Evolutionary conservation across 2,888 invertebrate species (phyloP), one percentile per base, ranked within the genome.

Genomic region (Opisthograptis luteolata): DNA sequence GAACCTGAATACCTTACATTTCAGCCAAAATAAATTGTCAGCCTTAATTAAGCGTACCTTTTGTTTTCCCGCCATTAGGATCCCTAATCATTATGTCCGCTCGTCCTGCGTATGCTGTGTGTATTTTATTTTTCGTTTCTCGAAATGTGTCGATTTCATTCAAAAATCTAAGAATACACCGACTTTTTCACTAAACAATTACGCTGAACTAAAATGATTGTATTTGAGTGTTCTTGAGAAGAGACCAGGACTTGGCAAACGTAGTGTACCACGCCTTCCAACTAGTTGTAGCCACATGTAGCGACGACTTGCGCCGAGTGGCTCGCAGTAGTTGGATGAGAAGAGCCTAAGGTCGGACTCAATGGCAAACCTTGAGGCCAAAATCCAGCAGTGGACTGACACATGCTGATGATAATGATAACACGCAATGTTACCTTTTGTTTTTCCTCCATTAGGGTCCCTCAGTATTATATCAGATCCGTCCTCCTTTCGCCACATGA

Each of bases 401-500:
- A 1, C 4, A n/a, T 9, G 8, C 3, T 27, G 13, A 8, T 2
- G 13, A 7, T n/a, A 14, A 14, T 4, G 1, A 7, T 2, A 5
- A 17, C 9, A 8, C 17, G 7, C 2, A 25, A n/a, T n/a, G 3
- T 58, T 78, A 94, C 94, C 92, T 84, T 92, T 91, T 40, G 85
- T 92, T 82, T 94, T 94, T 2, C 89, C 87, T 40, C 95, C 95
- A 51, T 90, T 87, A 30, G 92, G 87, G 69, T 96, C 94, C 73
- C 95, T 94, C 43, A 97, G 90, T 40, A 96, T 93, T 64, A 97
- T 96, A 72, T 96, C 95, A 48, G 92, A 92, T 25, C 95, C 95
- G 76, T 97, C 96, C 86, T 97, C 97, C 41, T 96, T 89, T 28
- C 95, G 92, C 97, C 97, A 97, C 67, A 93, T 93, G 36, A 97